Percentiles rank a stretch among this genome's conserved stretches.
Evolutionary conservation across 2,888 invertebrate species (phyloP).

Genomic region (Rotaria sp.): DNA sequence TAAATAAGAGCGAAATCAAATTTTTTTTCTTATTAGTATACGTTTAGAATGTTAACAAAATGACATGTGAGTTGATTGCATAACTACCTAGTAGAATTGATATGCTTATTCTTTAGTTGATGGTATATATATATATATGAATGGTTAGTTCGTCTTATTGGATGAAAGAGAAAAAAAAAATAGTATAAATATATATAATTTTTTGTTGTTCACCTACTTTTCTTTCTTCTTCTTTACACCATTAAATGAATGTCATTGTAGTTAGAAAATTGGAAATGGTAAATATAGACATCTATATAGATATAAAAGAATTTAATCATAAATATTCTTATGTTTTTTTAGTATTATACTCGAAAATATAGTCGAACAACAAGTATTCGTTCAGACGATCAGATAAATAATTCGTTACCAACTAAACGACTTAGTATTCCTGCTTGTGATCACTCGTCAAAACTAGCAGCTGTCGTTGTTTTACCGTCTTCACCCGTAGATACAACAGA

Average conservation of each 20-base stretch:
- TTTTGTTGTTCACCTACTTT: neutral
- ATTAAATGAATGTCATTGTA: neutral
- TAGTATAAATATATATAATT: neutral
- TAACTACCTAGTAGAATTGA: neutral
- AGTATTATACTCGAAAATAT: conserved; percentile 19
- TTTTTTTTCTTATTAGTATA: neutral
- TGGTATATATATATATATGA: neutral
- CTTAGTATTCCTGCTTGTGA: neutral
- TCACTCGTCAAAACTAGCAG: neutral
- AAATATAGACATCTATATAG: no score
- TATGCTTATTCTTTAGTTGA: neutral
- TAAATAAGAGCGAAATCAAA: neutral
- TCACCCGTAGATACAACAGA: neutral
- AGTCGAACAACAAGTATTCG: neutral
- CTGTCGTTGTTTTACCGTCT: neutral
- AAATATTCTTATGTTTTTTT: neutral
- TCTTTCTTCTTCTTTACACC: neutral
- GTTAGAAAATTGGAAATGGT: no score
- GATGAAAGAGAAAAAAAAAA: neutral
- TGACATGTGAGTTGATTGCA: neutral
- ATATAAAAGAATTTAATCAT: neutral
- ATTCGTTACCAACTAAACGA: neutral
- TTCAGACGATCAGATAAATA: neutral
- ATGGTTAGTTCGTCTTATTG: no score
- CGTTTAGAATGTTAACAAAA: neutral